A percentile compares a stretch with the other conserved stretches of the same genome.
Evolutionary conservation across 2,113 vertebrate genomes (phyloP).

Genomic region (Prunella himalayana): DNA sequence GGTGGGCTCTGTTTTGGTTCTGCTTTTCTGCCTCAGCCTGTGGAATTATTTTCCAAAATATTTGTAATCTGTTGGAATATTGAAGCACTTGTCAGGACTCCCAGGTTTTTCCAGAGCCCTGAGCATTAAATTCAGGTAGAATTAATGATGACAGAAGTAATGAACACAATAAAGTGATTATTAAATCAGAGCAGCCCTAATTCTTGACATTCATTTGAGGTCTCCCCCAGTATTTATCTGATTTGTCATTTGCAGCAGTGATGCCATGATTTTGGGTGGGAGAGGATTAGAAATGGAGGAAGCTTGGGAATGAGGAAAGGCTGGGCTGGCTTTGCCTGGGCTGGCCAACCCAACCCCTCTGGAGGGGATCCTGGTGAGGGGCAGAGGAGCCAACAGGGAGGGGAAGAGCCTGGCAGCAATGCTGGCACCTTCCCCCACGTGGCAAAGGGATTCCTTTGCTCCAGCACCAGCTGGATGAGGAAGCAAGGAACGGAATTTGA

Average conservation of each 20-base stretch:
- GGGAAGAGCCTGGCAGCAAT: neutral
- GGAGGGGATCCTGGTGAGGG: neutral
- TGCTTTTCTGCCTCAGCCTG: neutral
- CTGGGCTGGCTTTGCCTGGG: neutral
- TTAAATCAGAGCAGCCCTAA: neutral
- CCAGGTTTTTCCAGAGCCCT: neutral
- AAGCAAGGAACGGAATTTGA: neutral
- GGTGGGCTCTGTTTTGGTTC: accelerated
- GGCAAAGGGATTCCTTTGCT: neutral
- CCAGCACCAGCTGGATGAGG: neutral
- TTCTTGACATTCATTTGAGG: neutral
- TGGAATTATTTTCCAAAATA: neutral
- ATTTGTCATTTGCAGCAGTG: neutral
- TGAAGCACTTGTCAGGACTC: neutral
- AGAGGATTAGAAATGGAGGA: neutral
- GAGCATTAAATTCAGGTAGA: neutral
- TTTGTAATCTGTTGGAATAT: neutral
- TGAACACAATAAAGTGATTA: neutral
- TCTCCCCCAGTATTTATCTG: neutral
- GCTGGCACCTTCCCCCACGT: neutral
- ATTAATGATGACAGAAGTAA: neutral
- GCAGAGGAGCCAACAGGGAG: neutral
- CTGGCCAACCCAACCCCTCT: neutral
- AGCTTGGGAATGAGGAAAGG: neutral
- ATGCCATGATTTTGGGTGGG: neutral